These are phyloP conservation scores for Zoanthus sociatus DNA, from an alignment of 92 coral and sea anemone genomes.

Conservation along the genomic window DNA sequence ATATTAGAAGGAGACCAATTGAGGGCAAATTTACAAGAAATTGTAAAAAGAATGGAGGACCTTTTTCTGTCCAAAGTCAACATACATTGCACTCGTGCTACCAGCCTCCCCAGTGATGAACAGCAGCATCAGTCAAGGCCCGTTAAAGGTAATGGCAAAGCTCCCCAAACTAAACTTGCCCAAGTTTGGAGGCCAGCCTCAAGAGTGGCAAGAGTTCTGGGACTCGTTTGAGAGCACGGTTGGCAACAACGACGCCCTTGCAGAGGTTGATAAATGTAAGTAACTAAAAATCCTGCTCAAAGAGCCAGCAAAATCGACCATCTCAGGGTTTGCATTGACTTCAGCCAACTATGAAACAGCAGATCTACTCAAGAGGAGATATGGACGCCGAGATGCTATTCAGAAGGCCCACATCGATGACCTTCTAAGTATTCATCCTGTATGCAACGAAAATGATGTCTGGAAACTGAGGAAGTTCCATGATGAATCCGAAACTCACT, in stretches of 20 bases:
- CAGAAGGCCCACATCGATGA: conserved; percentile 70
- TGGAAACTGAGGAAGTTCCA: conserved; percentile 52
- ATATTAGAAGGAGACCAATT: too few species aligned
- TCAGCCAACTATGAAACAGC: conserved; percentile 59
- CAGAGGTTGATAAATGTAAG: conserved; percentile 58
- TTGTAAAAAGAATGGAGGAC: background rate
- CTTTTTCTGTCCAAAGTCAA: background rate
- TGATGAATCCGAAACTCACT: conserved; percentile 57
- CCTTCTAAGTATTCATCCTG: conserved; percentile 37
- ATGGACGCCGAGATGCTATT: conserved; percentile 59
- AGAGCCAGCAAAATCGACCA: conserved; percentile 60
- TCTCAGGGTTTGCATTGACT: conserved; percentile 70
- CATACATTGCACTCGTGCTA: background rate
- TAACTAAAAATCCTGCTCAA: conserved; percentile 51
- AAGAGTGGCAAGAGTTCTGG: conserved; percentile 76
- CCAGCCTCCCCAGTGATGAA: background rate
- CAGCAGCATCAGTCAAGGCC: background rate
- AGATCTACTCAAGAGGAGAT: conserved; percentile 52
- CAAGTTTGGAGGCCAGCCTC: conserved; percentile 62
- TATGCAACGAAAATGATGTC: conserved; percentile 59
- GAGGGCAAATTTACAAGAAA: too few species aligned
- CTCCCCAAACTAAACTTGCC: conserved; percentile 64
- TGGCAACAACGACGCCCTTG: conserved; percentile 42
- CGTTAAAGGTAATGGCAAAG: conserved; percentile 27
- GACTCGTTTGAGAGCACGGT: conserved; percentile 62